These are phyloP conservation scores for Poecilobothrus nobilitatus DNA, from an alignment of 2,888 invertebrate species.

Conservation along the genomic window DNA sequence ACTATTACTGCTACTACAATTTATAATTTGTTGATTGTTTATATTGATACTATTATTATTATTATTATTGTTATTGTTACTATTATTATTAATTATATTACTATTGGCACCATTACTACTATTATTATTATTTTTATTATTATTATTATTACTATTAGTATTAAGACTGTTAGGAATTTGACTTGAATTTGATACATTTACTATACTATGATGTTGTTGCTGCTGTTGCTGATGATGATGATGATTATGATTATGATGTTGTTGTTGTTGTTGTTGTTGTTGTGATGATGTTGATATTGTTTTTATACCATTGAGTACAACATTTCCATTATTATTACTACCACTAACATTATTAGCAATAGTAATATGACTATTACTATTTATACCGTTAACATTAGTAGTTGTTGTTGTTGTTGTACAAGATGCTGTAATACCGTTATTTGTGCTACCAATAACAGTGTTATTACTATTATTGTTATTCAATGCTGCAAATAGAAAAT, in stretches of 20 bases:
- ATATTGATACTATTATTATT: slow-evolving; percentile 20
- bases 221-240: neutral
- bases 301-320: neutral
- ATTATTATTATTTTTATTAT: neutral
- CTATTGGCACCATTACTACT: slow-evolving; percentile 7
- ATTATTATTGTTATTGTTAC: slow-evolving; percentile 23
- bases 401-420: slow-evolving; percentile 4
- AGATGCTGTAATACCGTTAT: slow-evolving; percentile 7
- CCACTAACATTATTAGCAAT: neutral
- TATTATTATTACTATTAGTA: neutral
- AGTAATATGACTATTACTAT: neutral
- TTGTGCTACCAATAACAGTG: slow-evolving; percentile 2
- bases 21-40: slow-evolving; percentile 7
- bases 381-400: neutral
- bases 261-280: no score
- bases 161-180: neutral
- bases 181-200: neutral
- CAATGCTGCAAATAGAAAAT: slow-evolving; percentile 16
- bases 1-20: slow-evolving; percentile 19
- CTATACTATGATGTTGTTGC: neutral
- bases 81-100: slow-evolving; percentile 19
- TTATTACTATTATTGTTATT: slow-evolving; percentile 20
- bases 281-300: neutral
- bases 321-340: neutral
- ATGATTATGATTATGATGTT: no score